Evolutionary conservation across 2,888 invertebrate genomes (phyloP).

Genomic region (Polylopha cassiicola): DNA sequence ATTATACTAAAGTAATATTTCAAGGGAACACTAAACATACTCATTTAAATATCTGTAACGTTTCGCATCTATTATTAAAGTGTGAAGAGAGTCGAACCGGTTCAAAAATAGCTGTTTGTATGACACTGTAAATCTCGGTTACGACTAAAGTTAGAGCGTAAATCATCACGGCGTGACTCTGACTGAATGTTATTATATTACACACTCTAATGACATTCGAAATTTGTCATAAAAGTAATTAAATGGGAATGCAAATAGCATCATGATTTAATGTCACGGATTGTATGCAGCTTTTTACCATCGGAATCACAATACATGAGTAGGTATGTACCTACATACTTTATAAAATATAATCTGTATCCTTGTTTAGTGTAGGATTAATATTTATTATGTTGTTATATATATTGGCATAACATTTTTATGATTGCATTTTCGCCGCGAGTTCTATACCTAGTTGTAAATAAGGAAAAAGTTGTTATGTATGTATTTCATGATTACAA

Average conservation of each 20-base stretch:
- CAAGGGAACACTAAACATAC: conserved; percentile 52
- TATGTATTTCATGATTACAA: too few species aligned
- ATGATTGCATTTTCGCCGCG: too few species aligned
- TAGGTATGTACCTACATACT: too few species aligned
- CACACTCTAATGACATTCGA: conserved; percentile 44
- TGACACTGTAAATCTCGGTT: conserved; percentile 69
- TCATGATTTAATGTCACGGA: too few species aligned
- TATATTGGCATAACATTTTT: too few species aligned
- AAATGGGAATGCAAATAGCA: conserved; percentile 37
- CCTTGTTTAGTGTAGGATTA: too few species aligned
- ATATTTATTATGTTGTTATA: too few species aligned
- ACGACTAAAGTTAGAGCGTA: conserved; percentile 62
- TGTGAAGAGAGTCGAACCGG: conserved; percentile 63
- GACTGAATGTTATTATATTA: conserved; percentile 66
- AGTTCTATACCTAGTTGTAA: too few species aligned
- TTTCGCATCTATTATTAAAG: conserved; percentile 70
- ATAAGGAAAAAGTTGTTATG: too few species aligned
- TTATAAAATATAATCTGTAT: too few species aligned
- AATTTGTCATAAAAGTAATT: conserved; percentile 56
- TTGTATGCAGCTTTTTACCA: too few species aligned
- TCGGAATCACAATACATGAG: too few species aligned
- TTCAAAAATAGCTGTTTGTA: conserved; percentile 65
- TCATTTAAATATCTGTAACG: conserved; percentile 58
- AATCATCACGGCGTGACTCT: conserved; percentile 53
- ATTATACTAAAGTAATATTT: conserved; percentile 46